These are phyloP conservation scores for Petaurus breviceps DNA, from an alignment of 2,113 vertebrate genomes.

Conservation along the genomic window DNA sequence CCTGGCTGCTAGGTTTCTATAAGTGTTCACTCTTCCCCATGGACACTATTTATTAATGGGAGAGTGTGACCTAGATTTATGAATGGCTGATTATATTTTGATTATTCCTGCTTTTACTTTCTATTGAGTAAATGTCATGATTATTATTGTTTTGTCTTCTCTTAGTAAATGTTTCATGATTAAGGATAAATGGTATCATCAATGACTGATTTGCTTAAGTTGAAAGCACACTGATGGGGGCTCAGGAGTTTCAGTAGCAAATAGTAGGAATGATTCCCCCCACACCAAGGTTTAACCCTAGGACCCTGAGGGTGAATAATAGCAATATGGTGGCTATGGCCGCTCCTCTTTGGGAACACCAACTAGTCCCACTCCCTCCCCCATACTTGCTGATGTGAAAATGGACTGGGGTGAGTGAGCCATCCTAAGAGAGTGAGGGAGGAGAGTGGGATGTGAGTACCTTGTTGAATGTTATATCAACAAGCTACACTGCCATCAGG, in stretches of 20 bases:
- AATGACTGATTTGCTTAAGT: background rate
- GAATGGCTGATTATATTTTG: background rate
- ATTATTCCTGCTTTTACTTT: background rate
- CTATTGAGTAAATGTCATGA: background rate
- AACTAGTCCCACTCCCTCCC: accelerated
- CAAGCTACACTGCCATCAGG: background rate
- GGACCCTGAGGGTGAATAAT: background rate
- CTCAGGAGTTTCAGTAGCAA: background rate
- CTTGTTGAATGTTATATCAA: background rate
- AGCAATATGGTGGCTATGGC: background rate
- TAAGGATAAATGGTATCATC: background rate
- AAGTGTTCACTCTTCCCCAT: background rate
- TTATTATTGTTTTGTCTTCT: background rate
- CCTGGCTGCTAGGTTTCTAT: background rate
- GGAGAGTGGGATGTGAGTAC: background rate
- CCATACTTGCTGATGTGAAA: background rate
- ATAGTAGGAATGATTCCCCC: background rate
- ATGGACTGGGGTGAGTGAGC: background rate
- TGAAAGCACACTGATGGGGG: background rate
- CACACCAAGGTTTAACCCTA: background rate
- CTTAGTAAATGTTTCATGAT: background rate
- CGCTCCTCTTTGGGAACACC: background rate
- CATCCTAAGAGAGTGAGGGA: background rate
- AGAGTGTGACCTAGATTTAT: background rate
- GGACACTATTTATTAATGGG: background rate